Conservation (phyloP, 2,113 vertebrate species). For the Sebastes fasciatus region DNA sequence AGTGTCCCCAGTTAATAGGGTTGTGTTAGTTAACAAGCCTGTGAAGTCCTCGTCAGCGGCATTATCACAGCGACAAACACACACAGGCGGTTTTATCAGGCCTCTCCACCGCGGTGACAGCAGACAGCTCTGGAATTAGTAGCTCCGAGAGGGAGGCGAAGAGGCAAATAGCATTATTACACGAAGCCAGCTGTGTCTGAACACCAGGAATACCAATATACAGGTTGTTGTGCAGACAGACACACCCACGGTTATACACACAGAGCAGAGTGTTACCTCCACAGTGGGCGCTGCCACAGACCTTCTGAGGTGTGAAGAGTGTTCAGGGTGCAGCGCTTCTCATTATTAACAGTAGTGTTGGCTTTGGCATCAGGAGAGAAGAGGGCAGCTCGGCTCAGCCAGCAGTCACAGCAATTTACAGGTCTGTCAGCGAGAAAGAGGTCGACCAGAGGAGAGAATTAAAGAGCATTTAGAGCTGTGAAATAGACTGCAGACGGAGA, state of each 20-base stretch:
- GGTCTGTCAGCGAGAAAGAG: conserved; percentile 65
- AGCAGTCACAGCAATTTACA: conserved; percentile 71
- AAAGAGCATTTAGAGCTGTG: conserved; percentile 67
- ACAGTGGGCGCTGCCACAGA: conserved; percentile 39
- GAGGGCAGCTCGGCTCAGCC: conserved; percentile 62
- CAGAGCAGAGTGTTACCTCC: conserved; percentile 25
- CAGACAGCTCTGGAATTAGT: conserved; percentile 64
- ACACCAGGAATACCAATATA: conserved; percentile 52
- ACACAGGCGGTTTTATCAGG: conserved; percentile 51
- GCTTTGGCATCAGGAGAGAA: conserved; percentile 57
- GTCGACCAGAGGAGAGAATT: conserved; percentile 63
- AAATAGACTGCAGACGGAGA: conserved; percentile 42
- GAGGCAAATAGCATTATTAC: conserved; percentile 61
- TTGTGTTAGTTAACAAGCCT: conserved; percentile 66
- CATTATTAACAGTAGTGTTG: conserved; percentile 63
- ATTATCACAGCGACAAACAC: conserved; percentile 46
- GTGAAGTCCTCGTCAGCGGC: conserved; percentile 50
- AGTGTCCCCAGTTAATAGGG: conserved; percentile 61
- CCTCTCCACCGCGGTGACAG: conserved; percentile 42
- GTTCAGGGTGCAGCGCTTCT: conserved; percentile 47
- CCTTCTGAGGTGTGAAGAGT: conserved; percentile 67
- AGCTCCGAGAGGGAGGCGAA: conserved; percentile 43
- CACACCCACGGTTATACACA: conserved; percentile 9
- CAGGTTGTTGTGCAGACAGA: conserved; percentile 28
- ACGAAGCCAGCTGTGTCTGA: conserved; percentile 59